phyloP scores from a whole-genome alignment of 2,113 vertebrate genomes.

The Probosciger aterrimus region DNA sequence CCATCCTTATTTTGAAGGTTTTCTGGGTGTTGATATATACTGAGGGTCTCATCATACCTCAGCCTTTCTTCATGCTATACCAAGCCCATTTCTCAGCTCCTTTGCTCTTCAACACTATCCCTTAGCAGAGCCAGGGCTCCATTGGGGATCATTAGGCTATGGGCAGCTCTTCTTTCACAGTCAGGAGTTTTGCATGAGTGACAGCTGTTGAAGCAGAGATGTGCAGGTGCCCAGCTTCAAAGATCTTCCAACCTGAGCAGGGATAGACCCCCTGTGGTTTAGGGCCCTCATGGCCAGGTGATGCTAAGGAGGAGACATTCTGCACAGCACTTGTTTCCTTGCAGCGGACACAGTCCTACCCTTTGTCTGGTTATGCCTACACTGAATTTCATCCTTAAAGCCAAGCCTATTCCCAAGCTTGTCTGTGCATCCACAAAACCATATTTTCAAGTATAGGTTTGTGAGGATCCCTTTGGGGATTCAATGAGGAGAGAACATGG shows the following conservation, averaged over 20 bases:
- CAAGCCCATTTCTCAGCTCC: neutral
- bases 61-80: neutral
- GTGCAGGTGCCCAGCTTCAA: neutral
- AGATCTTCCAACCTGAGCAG: neutral
- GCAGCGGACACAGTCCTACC: neutral
- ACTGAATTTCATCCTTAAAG: neutral
- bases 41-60: neutral
- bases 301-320: neutral
- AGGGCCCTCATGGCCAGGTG: neutral
- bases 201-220: neutral
- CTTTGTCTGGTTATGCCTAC: neutral
- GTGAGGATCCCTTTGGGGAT: neutral
- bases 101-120: neutral
- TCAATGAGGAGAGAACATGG: neutral
- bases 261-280: neutral
- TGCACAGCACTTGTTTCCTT: neutral
- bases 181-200: neutral
- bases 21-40: neutral
- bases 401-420: neutral
- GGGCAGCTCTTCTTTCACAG: neutral
- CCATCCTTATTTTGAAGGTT: neutral
- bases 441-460: neutral
- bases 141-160: accelerated
- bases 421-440: neutral
- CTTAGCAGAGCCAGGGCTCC: neutral